Evolutionary conservation across 2,113 vertebrate genomes (phyloP), one percentile per base, ranked within the genome.

Genomic region (Collichthys lucidus): DNA sequence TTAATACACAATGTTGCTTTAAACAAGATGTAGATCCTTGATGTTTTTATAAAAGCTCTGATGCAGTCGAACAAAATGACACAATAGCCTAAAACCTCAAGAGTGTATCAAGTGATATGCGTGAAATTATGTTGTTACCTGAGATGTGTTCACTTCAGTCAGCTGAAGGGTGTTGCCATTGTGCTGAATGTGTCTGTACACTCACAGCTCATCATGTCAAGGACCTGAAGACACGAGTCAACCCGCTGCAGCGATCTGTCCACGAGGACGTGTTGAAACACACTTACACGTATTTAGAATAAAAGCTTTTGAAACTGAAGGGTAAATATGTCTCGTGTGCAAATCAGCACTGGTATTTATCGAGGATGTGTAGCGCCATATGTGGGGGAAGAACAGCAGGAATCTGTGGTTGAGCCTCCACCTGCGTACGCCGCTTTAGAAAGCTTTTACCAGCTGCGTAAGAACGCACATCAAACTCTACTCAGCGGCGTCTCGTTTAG

Each of bases 131-230:
- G 0, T 24, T 4, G 74, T 60, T 7, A 6, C 46, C 70, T n/a
- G 17, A 56, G 64, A 74, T 77, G 64, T 90, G 80, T 90, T 88
- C 78, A 60, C 73, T 82, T 83, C 89, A 92, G 93, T 94, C 90
- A 92, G 75, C 63, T 83, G 46, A 80, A 88, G 86, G 88, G 83
- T 52, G 74, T 47, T 60, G 5, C 7, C 3, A 83, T 76, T 68
- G 73, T 14, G 47, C 53, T 26, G 57, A 75, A 20, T 29, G 61
- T 70, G 75, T 62, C 60, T 29, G 71, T 44, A 40, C 77, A 79
- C 74, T 87, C 42, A 4, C 16, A 52, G 70, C 74, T 86, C 87
- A 84, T 84, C 63, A 26, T 53, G 68, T 70, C 24, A 20, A 92
- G 82, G 72, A 80, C 73, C 64, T 62, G 67, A 50, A 62, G 42